Conservation (phyloP, 2,888 invertebrate genomes). For the Tipula lateralis region DNA sequence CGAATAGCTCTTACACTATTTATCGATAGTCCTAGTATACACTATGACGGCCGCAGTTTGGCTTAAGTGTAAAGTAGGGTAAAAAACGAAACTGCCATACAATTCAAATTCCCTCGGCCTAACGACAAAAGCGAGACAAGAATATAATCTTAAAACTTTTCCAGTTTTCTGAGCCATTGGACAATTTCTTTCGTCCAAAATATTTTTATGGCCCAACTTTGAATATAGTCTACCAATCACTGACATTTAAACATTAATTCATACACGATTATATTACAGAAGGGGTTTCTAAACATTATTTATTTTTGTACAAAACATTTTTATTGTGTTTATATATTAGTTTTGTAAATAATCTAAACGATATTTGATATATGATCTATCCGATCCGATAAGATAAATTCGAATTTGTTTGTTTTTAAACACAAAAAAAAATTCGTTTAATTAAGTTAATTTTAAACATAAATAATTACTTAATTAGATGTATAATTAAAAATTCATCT, state of each 20-base stretch:
- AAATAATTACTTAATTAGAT: conserved; percentile 19
- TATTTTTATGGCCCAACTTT: neutral
- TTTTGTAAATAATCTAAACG: neutral
- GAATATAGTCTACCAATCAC: neutral
- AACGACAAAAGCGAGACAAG: too few species aligned
- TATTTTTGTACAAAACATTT: neutral
- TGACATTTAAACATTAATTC: neutral
- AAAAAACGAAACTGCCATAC: too few species aligned
- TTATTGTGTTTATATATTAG: conserved; percentile 19
- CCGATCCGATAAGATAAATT: neutral
- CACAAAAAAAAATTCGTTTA: neutral
- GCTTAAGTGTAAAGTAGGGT: too few species aligned
- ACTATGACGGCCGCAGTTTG: too few species aligned
- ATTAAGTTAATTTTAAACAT: neutral
- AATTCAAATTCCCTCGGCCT: too few species aligned
- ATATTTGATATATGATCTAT: conserved; percentile 19
- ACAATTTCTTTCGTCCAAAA: too few species aligned
- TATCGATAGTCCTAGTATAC: too few species aligned
- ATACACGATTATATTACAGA: neutral
- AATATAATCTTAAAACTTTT: too few species aligned
- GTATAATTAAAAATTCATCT: neutral
- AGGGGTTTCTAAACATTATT: neutral
- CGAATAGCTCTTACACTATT: too few species aligned
- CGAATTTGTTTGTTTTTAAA: conserved; percentile 4
- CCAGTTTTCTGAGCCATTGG: too few species aligned